These are phyloP conservation scores for Liasis olivaceus DNA, from an alignment of 2,797 vertebrate genomes.

Conservation along the genomic window DNA sequence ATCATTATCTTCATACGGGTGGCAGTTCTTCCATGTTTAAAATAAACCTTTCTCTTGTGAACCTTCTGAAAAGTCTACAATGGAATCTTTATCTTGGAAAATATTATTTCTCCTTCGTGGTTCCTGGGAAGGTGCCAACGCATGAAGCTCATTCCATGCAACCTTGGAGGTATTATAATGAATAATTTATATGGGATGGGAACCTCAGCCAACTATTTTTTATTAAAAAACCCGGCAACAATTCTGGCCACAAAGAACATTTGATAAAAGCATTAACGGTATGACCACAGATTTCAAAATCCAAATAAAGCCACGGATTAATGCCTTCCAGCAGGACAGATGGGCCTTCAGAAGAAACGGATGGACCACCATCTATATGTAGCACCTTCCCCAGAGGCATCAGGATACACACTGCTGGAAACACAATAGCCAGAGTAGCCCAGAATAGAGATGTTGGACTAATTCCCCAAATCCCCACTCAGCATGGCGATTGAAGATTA, in stretches of 20 bases:
- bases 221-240: background rate
- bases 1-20: background rate
- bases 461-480: no score
- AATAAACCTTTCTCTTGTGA: background rate
- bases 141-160: background rate
- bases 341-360: background rate
- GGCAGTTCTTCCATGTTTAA: background rate
- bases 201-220: background rate
- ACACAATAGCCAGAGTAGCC: no score
- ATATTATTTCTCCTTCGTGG: background rate
- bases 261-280: no score
- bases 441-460: no score
- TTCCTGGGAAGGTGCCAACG: background rate
- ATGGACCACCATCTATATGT: no score
- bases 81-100: background rate
- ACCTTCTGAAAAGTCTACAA: background rate
- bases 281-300: background rate
- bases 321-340: background rate
- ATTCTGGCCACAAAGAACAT: background rate
- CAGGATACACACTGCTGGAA: no score
- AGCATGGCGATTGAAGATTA: no score
- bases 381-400: no score
- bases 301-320: no score
- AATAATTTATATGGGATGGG: background rate
- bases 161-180: background rate